Base-by-base conservation (phyloP, 2,113 vertebrate genomes). In the Dunckerocampus dactyliophorus region DNA sequence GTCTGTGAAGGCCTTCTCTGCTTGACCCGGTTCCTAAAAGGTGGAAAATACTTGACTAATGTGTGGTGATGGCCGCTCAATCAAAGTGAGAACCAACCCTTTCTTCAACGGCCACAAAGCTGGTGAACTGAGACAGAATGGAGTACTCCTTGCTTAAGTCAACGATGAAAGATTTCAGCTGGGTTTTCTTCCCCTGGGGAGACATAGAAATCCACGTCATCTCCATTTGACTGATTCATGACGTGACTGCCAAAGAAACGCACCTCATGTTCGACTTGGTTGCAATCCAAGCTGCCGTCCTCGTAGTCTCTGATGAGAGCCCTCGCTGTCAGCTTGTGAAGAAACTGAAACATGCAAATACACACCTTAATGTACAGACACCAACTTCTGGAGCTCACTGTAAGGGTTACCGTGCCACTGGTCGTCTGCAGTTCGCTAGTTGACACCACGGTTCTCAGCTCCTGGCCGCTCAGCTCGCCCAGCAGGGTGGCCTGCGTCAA, bases 351-450 rank as follows among this genome's bases (percentile, higher is more conserved):
- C 39, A 81, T 17, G 67, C 16, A 22, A 39, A 31, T 8, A 73
- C 19, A 46, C 31, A 8, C 7, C 1, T 10, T 20, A 8, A 48
- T 1, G 56, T 11, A 52, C 11, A 24, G 47, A 42, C 16, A 60
- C 42, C 13, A 17, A 16, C 31, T 34, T 34, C 6, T 34, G 39
- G 13, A 13, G 39, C 12, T 13, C 12, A 43, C 91, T 12, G 13
- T 14, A 14, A 14, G 39, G 39, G 39, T 88, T 86, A 95, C 95
- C 6, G 89, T 94, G 82, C 95, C 95, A 13, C 78, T 93, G 10
- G 91, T 93, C 82, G 92, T 95, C 88, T 95, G 94, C 63, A 96
- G 88, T 66, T 94, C 92, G 22, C 89, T 92, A 63, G 95, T 94
- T 8, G 93, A 94, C 52, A 96, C 92, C 89, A 95, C 84, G 1